These are phyloP conservation scores for Cathartes aura DNA, from an alignment of 2,113 vertebrate genomes.

Conservation along the genomic window DNA sequence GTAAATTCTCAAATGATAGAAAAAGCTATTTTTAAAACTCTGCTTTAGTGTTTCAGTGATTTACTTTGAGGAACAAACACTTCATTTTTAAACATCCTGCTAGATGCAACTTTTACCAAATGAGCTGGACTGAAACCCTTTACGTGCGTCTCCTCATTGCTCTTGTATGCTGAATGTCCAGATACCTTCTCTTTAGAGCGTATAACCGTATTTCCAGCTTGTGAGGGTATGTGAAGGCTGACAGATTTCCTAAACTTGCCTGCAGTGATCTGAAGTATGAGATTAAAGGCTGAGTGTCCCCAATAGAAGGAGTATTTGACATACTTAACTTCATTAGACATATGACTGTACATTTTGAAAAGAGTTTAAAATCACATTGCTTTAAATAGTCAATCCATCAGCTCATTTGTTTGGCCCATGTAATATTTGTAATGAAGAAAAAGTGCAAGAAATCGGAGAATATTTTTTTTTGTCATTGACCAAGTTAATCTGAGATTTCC, in stretches of 20 bases:
- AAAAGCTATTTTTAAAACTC: conserved; percentile 33
- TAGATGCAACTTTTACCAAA: background rate
- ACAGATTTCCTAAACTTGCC: background rate
- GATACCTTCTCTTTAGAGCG: background rate
- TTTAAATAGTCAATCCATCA: background rate
- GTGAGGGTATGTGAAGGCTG: background rate
- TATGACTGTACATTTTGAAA: background rate
- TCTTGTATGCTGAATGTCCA: background rate
- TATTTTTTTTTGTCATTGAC: background rate
- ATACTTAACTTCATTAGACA: background rate
- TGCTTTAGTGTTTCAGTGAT: conserved; percentile 40
- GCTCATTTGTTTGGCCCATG: background rate
- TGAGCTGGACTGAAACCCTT: background rate
- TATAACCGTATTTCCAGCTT: background rate
- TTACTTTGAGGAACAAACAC: conserved; percentile 48
- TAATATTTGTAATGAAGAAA: background rate
- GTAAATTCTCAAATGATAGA: conserved; percentile 35
- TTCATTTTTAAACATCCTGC: conserved; percentile 56
- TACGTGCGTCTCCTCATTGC: accelerated
- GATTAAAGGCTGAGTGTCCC: background rate
- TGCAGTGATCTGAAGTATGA: background rate
- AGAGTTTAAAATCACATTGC: background rate
- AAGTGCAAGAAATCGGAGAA: background rate
- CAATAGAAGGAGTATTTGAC: background rate
- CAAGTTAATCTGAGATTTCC: background rate